A percentile compares a stretch with the other conserved stretches of the same genome.
phyloP scores from a whole-genome alignment of 2,888 invertebrate genomes.

The Scotopteryx bipunctaria region DNA sequence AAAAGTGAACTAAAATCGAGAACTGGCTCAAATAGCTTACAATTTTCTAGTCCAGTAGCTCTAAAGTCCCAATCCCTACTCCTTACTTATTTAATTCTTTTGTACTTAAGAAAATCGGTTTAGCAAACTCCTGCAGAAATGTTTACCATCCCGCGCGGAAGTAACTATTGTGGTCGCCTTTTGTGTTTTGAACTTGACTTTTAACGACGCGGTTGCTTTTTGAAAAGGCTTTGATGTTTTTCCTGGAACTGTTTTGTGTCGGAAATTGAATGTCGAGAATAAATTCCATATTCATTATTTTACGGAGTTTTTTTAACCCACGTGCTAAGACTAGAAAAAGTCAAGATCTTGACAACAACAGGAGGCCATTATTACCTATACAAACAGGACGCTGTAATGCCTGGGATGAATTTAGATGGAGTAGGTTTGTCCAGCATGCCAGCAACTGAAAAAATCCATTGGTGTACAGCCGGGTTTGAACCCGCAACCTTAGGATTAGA shows the following conservation, averaged over 20 bases:
- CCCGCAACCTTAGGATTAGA: too few relatives aligned
- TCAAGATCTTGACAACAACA: too few relatives aligned
- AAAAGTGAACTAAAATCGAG: too few relatives aligned
- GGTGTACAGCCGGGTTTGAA: too few relatives aligned
- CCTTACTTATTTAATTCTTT: constrained; percentile 55
- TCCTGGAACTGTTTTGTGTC: constrained; percentile 14
- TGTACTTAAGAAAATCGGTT: constrained; percentile 51
- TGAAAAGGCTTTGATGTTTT: constrained; percentile 17
- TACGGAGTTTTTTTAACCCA: too few relatives aligned
- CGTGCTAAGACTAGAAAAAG: too few relatives aligned
- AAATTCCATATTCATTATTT: constrained; percentile 6
- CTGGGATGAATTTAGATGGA: too few relatives aligned
- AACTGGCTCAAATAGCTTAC: too few relatives aligned
- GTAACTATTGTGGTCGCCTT: constrained; percentile 32
- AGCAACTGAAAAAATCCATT: too few relatives aligned
- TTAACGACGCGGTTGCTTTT: constrained; percentile 12
- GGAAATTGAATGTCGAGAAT: constrained; percentile 3
- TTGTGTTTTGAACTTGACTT: constrained; percentile 31
- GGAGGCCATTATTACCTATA: too few relatives aligned
- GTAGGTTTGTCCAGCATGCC: too few relatives aligned
- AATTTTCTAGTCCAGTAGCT: constrained; percentile 6
- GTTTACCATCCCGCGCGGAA: constrained; percentile 35
- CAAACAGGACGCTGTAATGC: too few relatives aligned
- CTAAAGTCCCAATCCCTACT: constrained; percentile 31
- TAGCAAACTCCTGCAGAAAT: constrained; percentile 41